A percentile compares a stretch with the other conserved stretches of the same genome.
These are phyloP conservation scores for Orthonychiurus folsomi DNA, from an alignment of 2,888 invertebrate species.

Conservation along the genomic window DNA sequence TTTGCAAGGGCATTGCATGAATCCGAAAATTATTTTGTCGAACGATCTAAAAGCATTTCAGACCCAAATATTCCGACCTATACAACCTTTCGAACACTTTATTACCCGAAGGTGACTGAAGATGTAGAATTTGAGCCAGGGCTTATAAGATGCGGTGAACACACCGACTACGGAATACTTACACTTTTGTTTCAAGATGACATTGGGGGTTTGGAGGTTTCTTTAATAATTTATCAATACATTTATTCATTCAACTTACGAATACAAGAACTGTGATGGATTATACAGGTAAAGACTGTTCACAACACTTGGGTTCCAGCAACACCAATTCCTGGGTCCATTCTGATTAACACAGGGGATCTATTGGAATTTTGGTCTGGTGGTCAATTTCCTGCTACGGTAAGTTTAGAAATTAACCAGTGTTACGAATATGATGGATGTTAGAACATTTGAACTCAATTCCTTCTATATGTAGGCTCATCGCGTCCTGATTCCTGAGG, in stretches of 20 bases:
- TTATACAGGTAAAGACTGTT: conserved; percentile 57
- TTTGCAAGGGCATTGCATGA: conserved; percentile 29
- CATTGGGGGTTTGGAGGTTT: conserved; percentile 63
- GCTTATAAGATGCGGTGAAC: conserved; percentile 59
- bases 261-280: too few species aligned
- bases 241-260: not conserved
- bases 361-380: conserved; percentile 66
- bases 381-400: conserved; percentile 60
- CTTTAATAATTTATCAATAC: not conserved
- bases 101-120: conserved; percentile 56
- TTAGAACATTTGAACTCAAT: not conserved
- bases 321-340: conserved; percentile 65
- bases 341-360: conserved; percentile 68
- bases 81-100: conserved; percentile 59
- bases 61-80: conserved; percentile 47
- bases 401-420: conserved; percentile 43
- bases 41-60: conserved; percentile 18
- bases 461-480: conserved; percentile 34
- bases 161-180: conserved; percentile 67
- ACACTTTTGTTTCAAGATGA: conserved; percentile 63
- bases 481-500: conserved; percentile 42
- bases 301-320: conserved; percentile 64
- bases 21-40: conserved; percentile 30
- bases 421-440: not conserved
- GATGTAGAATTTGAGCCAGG: conserved; percentile 44